Base-by-base conservation (phyloP, 2,113 vertebrate species). In the pig (Sus scrofa) region DNA sequence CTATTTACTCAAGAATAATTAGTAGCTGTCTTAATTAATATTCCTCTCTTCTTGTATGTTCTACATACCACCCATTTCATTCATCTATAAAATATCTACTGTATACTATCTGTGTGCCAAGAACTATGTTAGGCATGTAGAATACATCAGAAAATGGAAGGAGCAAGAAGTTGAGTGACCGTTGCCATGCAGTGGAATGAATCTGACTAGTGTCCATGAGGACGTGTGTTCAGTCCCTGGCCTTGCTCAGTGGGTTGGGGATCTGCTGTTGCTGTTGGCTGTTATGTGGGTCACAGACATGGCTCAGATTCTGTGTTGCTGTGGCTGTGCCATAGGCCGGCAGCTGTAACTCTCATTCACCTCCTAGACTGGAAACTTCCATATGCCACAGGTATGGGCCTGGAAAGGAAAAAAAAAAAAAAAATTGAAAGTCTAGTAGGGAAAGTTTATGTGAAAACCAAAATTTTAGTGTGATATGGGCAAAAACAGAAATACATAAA, bases 401-500 rank as follows among this genome's bases (percentile, higher is more conserved):
- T 44, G 8, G 44, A 44, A 44, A 44, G 44, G 8, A 8, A 44
- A 44, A 44, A 44, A 44, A 44, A 44, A 44, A 44, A 81, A 70
- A 54, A 82, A 81, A 18, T 95, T 87, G 30, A 79, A 14, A 73
- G 67, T 58, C 58, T 87, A 71, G 65, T 65, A 63, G 56, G 73
- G n/a, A 90, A 79, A 27, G n/a, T 27, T 15, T 60, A 16, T 77
- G 52, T 84, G 63, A 90, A 79, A n/a, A 91, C 39, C n/a, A 73
- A 85, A 91, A 44, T 54, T 63, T 65, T 65, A 73, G 9, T 79
- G 16, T 71, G 54, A 71, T 86, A 73, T 65, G 58, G 65, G 13
- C 27, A 81, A 91, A 93, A 79, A 44, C 44, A 63, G 54, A 91
- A 79, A 79, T 79, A 63, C 34, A 37, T 71, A 89, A 78, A 86